Percentiles rank a stretch among this genome's conserved stretches.
phyloP scores from a whole-genome alignment of 2,797 vertebrate genomes.

The Halcyon leucocephala region DNA sequence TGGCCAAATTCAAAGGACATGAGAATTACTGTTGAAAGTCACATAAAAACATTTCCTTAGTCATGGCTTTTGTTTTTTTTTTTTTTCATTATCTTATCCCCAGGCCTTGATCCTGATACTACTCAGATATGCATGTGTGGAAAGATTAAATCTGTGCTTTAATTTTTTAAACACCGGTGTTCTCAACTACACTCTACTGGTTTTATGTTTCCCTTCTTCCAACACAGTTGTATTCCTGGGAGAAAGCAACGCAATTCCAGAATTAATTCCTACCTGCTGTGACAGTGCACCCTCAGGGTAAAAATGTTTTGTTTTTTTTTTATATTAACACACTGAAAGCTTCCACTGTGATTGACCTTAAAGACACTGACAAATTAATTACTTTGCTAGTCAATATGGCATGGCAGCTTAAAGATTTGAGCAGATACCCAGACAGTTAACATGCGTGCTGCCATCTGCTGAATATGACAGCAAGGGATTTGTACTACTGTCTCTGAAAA shows the following conservation, averaged over 20 bases:
- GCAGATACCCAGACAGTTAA: background rate
- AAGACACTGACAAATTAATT: slow-evolving; percentile 49
- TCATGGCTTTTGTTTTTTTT: background rate
- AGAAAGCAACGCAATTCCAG: background rate
- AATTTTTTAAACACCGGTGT: background rate
- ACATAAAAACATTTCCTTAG: background rate
- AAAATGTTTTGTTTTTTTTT: background rate
- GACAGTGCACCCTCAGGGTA: background rate
- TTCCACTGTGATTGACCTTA: slow-evolving; percentile 43
- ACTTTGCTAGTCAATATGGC: slow-evolving; percentile 17
- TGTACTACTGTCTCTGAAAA: background rate
- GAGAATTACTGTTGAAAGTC: background rate
- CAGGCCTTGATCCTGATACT: background rate
- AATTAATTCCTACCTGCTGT: slow-evolving; percentile 34
- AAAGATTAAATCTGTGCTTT: background rate
- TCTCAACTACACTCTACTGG: background rate
- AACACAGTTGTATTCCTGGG: background rate
- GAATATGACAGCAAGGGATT: slow-evolving; percentile 16
- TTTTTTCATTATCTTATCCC: background rate
- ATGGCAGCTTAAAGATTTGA: background rate
- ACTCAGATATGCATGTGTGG: background rate
- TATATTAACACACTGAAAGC: background rate
- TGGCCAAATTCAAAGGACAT: rapidly evolving
- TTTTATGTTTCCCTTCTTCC: background rate
- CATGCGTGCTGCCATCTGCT: slow-evolving; percentile 50